Percentiles rank a stretch among this genome's conserved stretches.
Conservation (phyloP, 1,140 invertebrate species). For the Caenorhabditis tropicalis region DNA sequence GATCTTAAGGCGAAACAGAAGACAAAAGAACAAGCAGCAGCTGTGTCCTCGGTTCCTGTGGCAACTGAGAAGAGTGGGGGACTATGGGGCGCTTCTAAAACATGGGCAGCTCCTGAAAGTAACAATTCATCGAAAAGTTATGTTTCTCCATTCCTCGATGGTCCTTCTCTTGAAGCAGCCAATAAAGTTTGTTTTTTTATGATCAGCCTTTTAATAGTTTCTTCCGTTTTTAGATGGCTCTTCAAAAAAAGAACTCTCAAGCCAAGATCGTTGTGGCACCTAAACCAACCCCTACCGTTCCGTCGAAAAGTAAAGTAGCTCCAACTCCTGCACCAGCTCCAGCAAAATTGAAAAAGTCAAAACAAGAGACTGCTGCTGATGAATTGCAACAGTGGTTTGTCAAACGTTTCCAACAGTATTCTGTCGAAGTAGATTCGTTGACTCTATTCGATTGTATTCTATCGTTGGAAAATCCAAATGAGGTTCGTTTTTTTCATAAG, state of each 20-base stretch:
- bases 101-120: conserved; percentile 5
- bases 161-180: not conserved
- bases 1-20: not conserved
- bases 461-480: conserved; percentile 11
- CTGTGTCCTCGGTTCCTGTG: not conserved
- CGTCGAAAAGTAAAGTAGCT: not conserved
- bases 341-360: not conserved
- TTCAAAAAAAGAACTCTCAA: conserved; percentile 13
- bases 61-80: not conserved
- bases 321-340: not conserved
- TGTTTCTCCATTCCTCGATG: conserved; percentile 13
- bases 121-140: not conserved
- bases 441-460: not conserved
- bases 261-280: not conserved
- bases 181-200: not conserved
- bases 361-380: not conserved
- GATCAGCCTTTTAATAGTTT: too few relatives aligned
- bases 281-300: not conserved
- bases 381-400: conserved; percentile 23
- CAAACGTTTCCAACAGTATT: not conserved
- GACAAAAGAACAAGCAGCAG: not conserved
- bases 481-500: not conserved
- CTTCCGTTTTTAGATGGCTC: conserved; percentile 15
- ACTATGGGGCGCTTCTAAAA: not conserved
- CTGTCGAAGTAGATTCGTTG: not conserved